Evolutionary conservation across 2,113 vertebrate species (phyloP), one percentile per base, ranked within the genome.

Genomic region (Tamias sibiricus): DNA sequence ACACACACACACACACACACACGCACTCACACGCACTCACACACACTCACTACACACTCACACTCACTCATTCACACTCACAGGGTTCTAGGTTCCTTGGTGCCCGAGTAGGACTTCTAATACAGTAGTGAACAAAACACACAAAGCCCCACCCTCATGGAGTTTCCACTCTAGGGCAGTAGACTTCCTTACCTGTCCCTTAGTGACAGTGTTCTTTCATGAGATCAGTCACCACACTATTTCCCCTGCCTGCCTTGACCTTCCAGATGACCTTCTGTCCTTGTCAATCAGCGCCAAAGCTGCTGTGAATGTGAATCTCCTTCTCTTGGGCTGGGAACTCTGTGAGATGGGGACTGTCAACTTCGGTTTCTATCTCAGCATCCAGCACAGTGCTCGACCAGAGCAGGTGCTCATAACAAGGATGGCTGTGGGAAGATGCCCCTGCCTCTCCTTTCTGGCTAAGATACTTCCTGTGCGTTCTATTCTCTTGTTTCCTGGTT

Each of bases 21-120:
- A 24, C 4, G 9, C 42, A 28, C 44, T 4, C 4, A 13, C 52
- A 28, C 44, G 2, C 1, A 37, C 28, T 13, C 28, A 42, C 9
- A 17, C 16, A 32, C 8, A 37, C 3, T 22, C 17, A 47, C 0
- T n/a, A 24, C 4, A 13, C 42, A 28, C 44, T 4, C 4, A 13
- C 52, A 28, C 44, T 3, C 1, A 37, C 28, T 13, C 28, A 42
- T 10, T 24, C 16, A 32, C 8, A 37, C 3, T 22, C 17, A 47
- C 0, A 62, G 24, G n/a, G 4, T 66, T 74, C 87, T 71, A 13
- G 1, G n/a, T 28, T 8, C 52, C 76, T 22, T 44, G 66, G 28
- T 54, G 37, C 13, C 8, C 6, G 4, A 13, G 19, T 9, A 24
- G 30, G 37, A 11, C 14, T 89, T 11, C 8, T 10, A 24, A 72